Conservation (phyloP, 1,140 invertebrate species). For the Pinna nobilis region DNA sequence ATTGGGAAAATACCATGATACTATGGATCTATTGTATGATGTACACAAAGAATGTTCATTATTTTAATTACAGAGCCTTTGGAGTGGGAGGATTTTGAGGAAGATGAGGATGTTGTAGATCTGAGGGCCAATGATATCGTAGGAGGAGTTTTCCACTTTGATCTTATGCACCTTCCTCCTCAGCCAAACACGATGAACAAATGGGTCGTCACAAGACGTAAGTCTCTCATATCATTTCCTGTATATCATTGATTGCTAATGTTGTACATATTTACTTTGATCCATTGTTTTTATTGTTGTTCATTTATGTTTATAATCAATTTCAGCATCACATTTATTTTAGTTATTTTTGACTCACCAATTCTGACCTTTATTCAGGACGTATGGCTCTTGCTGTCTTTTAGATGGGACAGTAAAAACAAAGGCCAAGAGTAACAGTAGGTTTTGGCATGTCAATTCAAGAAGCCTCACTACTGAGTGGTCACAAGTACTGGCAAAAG, state of each 20-base stretch:
- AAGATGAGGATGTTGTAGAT: slow-evolving; percentile 73
- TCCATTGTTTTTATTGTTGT: slow-evolving; percentile 1
- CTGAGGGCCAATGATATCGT: slow-evolving; percentile 67
- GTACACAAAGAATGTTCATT: background rate
- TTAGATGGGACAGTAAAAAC: no score
- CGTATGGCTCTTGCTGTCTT: no score
- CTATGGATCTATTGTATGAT: no score
- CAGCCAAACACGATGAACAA: slow-evolving; percentile 70
- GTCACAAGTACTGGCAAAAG: no score
- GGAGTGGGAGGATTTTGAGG: slow-evolving; percentile 74
- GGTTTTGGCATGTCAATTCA: no score
- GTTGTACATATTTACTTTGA: background rate
- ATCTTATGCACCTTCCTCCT: slow-evolving; percentile 72
- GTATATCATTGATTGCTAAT: background rate
- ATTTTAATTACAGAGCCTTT: slow-evolving; percentile 52
- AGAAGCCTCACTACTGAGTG: no score
- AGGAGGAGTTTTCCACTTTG: slow-evolving; percentile 70
- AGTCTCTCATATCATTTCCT: slow-evolving; percentile 37
- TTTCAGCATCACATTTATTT: background rate
- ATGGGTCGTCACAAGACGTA: slow-evolving; percentile 71
- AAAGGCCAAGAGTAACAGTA: no score
- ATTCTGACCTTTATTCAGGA: no score
- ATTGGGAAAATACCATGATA: no score
- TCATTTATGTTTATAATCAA: background rate
- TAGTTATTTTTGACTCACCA: background rate